Conservation (phyloP, 2,888 invertebrate genomes). For the Coelinius sp. region DNA sequence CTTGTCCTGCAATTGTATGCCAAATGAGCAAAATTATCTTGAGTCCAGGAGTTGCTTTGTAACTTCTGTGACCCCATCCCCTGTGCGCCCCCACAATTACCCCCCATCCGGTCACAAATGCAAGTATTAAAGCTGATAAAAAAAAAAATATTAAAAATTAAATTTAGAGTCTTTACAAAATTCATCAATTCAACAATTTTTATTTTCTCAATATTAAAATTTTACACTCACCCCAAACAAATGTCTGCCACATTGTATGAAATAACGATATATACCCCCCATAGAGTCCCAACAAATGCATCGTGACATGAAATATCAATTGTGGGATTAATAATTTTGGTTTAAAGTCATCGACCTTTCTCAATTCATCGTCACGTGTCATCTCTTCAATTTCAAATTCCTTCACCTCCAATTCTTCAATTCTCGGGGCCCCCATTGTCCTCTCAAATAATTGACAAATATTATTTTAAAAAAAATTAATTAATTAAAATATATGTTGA, state of each 20-base stretch:
- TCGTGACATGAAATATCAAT: conserved; percentile 20
- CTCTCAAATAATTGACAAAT: not conserved
- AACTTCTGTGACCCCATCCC: conserved; percentile 46
- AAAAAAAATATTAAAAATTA: not conserved
- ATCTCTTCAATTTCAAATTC: conserved; percentile 14
- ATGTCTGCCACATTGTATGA: conserved; percentile 38
- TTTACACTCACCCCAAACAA: conserved; percentile 46
- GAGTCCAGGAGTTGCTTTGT: conserved; percentile 39
- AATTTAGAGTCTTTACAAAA: too few species aligned
- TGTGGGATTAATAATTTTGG: conserved; percentile 16
- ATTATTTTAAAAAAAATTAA: not conserved
- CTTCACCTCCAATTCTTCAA: not conserved
- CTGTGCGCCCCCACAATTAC: conserved; percentile 50
- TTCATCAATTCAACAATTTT: too few species aligned
- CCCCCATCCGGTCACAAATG: conserved; percentile 11
- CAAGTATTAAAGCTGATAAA: conserved; percentile 32
- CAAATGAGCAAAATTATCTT: conserved; percentile 40
- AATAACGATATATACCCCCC: conserved; percentile 41
- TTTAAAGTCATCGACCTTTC: conserved; percentile 1
- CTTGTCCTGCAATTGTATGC: conserved; percentile 52
- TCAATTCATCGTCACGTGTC: not conserved
- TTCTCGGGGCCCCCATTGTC: too few species aligned
- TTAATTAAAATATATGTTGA: too few species aligned
- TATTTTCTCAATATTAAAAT: too few species aligned
- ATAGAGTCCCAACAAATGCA: conserved; percentile 36